Evolutionary conservation across 1,140 invertebrate species (phyloP).

Genomic region (Drosophila busckii): DNA sequence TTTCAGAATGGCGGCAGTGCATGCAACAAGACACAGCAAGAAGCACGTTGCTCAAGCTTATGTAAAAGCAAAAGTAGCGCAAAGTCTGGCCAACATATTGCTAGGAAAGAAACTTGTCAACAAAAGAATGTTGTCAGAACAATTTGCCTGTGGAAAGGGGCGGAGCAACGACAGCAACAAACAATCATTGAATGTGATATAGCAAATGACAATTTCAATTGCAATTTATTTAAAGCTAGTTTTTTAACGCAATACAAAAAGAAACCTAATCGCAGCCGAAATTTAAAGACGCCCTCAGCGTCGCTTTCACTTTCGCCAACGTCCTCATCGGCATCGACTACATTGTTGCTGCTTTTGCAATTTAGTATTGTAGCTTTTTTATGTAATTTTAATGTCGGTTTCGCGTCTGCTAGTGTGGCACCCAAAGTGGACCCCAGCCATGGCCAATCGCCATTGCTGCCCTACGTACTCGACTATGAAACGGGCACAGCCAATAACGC

Average conservation of each 20-base stretch:
- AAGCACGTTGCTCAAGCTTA: constrained; percentile 27
- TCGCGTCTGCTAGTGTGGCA: constrained; percentile 50
- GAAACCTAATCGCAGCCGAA: constrained; percentile 38
- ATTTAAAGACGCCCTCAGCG: constrained; percentile 10
- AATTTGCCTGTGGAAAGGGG: constrained; percentile 10
- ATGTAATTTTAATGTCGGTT: constrained; percentile 77
- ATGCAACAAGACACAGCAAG: constrained; percentile 11
- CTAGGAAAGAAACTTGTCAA: constrained; percentile 41
- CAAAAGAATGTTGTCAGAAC: constrained; percentile 33
- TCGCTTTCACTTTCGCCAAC: constrained; percentile 10
- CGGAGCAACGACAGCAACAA: constrained; percentile 45
- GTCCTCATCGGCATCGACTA: constrained; percentile 1
- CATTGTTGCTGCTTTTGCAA: constrained; percentile 56
- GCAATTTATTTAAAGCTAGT: constrained; percentile 72
- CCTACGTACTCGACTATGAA: constrained; percentile 63
- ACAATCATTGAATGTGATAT: constrained; percentile 75
- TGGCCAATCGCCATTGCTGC: constrained; percentile 52
- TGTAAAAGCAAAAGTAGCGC: constrained; percentile 26
- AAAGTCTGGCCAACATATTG: constrained; percentile 43
- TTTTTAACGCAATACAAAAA: constrained; percentile 58
- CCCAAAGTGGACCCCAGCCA: constrained; percentile 50
- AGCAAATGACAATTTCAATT: constrained; percentile 68
- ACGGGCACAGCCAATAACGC: constrained; percentile 28
- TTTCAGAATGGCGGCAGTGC: constrained; percentile 14
- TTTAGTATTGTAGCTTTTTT: constrained; percentile 72